Percentiles rank a stretch among this genome's conserved stretches.
phyloP scores from a whole-genome alignment of 2,888 invertebrate species.

The Axea sp. region DNA sequence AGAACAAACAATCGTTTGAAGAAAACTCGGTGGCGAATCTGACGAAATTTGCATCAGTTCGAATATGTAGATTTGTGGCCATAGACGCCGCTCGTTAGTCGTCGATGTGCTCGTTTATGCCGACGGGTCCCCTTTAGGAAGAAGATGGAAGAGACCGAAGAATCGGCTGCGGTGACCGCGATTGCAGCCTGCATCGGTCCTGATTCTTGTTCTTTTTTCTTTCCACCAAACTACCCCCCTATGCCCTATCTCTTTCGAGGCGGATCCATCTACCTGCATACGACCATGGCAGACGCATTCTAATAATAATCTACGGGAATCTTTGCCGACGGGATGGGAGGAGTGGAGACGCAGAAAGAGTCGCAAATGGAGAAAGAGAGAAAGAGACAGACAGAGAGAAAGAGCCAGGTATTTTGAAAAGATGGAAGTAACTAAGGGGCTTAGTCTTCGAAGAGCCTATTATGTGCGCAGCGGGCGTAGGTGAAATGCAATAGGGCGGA shows the following conservation, averaged over 20 bases:
- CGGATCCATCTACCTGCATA: conserved; percentile 75
- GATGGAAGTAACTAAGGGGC: conserved; percentile 68
- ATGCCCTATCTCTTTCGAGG: conserved; percentile 63
- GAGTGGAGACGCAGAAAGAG: conserved; percentile 27
- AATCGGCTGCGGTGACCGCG: conserved; percentile 57
- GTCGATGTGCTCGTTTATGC: conserved; percentile 59
- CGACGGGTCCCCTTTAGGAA: conserved; percentile 62
- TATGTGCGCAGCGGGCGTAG: conserved; percentile 74
- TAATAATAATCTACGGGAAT: conserved; percentile 79
- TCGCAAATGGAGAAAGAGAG: conserved; percentile 32
- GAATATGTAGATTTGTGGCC: conserved; percentile 46
- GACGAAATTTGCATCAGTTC: conserved; percentile 46
- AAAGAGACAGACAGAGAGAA: conserved; percentile 48
- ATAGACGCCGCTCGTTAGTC: conserved; percentile 43
- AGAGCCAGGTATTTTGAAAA: conserved; percentile 58
- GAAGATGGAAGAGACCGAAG: conserved; percentile 25
- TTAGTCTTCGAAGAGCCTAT: conserved; percentile 75
- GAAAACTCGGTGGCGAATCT: conserved; percentile 45
- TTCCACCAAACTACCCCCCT: conserved; percentile 44
- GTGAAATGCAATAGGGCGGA: conserved; percentile 53
- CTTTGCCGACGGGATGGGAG: conserved; percentile 52
- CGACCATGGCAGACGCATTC: conserved; percentile 73
- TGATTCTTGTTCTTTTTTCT: conserved; percentile 57
- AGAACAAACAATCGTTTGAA: conserved; percentile 27
- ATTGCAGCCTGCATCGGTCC: conserved; percentile 65